These are phyloP conservation scores for Anadara kagoshimensis DNA, from an alignment of 1,140 invertebrate species.

Conservation along the genomic window DNA sequence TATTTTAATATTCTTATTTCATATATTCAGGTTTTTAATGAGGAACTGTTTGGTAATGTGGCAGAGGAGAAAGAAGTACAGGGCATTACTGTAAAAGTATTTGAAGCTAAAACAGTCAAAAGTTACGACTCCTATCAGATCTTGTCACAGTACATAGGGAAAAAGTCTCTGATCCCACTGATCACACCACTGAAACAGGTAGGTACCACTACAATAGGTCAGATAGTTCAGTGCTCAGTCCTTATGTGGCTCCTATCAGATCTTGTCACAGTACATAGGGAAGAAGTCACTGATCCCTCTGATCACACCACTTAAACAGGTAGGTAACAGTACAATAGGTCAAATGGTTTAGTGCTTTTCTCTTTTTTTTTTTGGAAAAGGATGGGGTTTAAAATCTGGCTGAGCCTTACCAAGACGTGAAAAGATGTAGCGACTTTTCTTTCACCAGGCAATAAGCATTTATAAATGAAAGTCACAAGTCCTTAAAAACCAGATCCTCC, in stretches of 20 bases:
- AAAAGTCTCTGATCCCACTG: slow-evolving; percentile 84
- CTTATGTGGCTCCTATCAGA: slow-evolving; percentile 79
- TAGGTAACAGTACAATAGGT: slow-evolving; percentile 68
- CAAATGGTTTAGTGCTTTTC: neutral
- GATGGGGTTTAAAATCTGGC: too few relatives aligned
- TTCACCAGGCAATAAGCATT: too few relatives aligned
- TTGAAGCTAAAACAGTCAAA: slow-evolving; percentile 80
- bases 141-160: slow-evolving; percentile 85
- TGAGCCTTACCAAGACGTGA: too few relatives aligned
- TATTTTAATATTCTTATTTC: slow-evolving; percentile 9
- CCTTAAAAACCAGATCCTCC: too few relatives aligned
- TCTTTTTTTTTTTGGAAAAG: too few relatives aligned
- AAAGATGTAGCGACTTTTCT: too few relatives aligned
- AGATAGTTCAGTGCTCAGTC: neutral
- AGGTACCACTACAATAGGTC: slow-evolving; percentile 24
- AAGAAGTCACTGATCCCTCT: slow-evolving; percentile 85
- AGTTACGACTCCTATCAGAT: slow-evolving; percentile 91
- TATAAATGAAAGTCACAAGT: too few relatives aligned
- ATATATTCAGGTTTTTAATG: slow-evolving; percentile 80
- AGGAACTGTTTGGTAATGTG: slow-evolving; percentile 90
- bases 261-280: slow-evolving; percentile 86
- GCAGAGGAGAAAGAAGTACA: slow-evolving; percentile 94
- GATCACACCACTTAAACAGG: slow-evolving; percentile 87
- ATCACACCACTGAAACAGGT: slow-evolving; percentile 89
- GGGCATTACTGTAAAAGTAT: slow-evolving; percentile 84